Evolutionary conservation across 2,888 invertebrate genomes (phyloP).

Genomic region (Orthosia incerta): DNA sequence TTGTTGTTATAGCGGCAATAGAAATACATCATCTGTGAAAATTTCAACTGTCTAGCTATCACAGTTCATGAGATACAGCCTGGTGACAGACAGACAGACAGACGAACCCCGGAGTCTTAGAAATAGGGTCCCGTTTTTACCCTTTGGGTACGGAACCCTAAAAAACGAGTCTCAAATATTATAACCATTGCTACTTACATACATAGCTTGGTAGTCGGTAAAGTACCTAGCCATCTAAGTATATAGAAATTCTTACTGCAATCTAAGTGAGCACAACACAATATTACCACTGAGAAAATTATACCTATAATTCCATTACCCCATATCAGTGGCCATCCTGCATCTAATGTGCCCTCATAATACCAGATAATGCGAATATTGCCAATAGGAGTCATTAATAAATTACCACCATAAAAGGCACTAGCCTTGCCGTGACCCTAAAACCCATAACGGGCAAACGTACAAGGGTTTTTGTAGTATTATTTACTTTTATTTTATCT

Average conservation of each 20-base stretch:
- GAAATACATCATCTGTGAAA: too few species aligned
- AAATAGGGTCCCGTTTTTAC: too few species aligned
- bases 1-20: too few species aligned
- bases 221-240: too few species aligned
- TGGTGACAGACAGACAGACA: too few species aligned
- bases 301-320: background rate
- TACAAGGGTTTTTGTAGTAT: conserved; percentile 56
- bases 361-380: conserved; percentile 43
- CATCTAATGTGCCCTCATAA: conserved; percentile 40
- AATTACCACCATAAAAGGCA: conserved; percentile 40
- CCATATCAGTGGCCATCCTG: conserved; percentile 23
- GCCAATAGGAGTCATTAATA: conserved; percentile 49
- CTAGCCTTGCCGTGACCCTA: conserved; percentile 25
- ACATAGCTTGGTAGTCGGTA: too few species aligned
- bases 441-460: conserved; percentile 53
- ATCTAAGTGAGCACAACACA: background rate
- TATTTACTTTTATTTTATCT: conserved; percentile 69
- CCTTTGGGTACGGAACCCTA: too few species aligned
- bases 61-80: too few species aligned
- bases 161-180: too few species aligned
- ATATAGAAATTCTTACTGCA: background rate
- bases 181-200: too few species aligned
- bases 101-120: too few species aligned
- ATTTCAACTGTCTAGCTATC: too few species aligned
- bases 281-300: background rate